Base-by-base conservation (phyloP, 2,113 vertebrate species). In the Oncorhynchus nerka region DNA sequence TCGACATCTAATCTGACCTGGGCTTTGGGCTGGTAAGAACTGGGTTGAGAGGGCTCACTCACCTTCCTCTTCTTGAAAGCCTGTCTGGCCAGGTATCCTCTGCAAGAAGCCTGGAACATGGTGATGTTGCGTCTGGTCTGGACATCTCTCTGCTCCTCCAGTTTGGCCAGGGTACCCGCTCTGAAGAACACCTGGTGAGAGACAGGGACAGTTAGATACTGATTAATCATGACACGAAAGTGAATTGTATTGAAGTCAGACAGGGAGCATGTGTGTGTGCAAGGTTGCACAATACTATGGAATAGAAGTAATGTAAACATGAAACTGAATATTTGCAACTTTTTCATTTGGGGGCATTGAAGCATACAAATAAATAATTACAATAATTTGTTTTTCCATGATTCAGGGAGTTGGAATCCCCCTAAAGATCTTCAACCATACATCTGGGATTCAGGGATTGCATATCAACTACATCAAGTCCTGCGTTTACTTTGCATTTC, bases 21-120 rank as follows among this genome's bases (percentile, higher is more conserved):
- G 51, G 51, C 15, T 55, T 55, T 55, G 51, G 51, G 51, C 4
- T 55, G 51, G 3, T 15, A 55, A 55, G 51, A 19, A 66, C 64
- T 30, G 34, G 45, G 34, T 51, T 26, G 45, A 26, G 39, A 70
- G 20, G 1, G 16, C 19, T 4, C 28, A 55, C 68, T 75, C 90
- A 98, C 98, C 96, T 99, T 99, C 79, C 97, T 95, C 88, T 99
- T 99, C 93, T 99, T 97, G 90, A 99, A 98, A 39, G 94, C 94
- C 88, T 97, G 98, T 74, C 98, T 93, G 76, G 96, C 94, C 49
- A 99, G 92, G 89, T 95, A 97, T 9, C 98, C 98, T 78, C 97
- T 92, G 90, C 98, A 99, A 1, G 94, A 95, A 0, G 96, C 97
- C 90, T 99, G 98, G 91, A 99, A 98, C 34, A 98, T 90, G 68